Conservation (phyloP, 1,140 invertebrate species). For the Formica selysi region DNA sequence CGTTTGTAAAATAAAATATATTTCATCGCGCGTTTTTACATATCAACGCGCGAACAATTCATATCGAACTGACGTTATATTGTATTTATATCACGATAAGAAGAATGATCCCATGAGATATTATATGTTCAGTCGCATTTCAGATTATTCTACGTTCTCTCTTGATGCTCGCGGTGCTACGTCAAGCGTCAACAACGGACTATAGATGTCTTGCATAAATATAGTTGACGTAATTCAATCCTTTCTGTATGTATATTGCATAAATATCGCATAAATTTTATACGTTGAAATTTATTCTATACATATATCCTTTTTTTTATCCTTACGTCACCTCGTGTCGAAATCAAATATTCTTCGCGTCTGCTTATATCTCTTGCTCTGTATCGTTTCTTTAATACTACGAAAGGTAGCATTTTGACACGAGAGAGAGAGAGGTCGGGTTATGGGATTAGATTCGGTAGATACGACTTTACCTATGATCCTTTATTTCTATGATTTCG, state of each 20-base stretch:
- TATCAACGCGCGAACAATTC: background rate
- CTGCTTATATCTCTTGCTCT: background rate
- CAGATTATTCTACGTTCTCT: slow-evolving; percentile 20
- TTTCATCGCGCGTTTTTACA: slow-evolving; percentile 11
- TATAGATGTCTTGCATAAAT: slow-evolving; percentile 32
- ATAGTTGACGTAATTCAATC: background rate
- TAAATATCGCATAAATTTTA: slow-evolving; percentile 19
- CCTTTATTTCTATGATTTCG: slow-evolving; percentile 57
- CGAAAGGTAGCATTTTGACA: background rate
- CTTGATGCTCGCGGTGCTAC: background rate
- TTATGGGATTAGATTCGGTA: slow-evolving; percentile 45
- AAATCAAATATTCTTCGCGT: background rate
- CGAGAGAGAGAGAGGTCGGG: background rate
- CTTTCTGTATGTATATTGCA: background rate
- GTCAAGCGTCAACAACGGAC: background rate
- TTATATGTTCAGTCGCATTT: slow-evolving; percentile 21
- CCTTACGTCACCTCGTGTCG: background rate
- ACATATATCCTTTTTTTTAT: background rate
- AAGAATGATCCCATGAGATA: background rate
- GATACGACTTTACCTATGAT: slow-evolving; percentile 50
- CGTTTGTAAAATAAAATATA: slow-evolving; percentile 29
- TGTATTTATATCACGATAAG: slow-evolving; percentile 22
- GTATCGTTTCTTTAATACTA: background rate
- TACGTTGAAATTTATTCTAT: background rate
- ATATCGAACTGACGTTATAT: background rate